A percentile compares a stretch with the other conserved stretches of the same genome.
Conservation (phyloP, 2,797 vertebrate genomes). For the Sebastes dallii region DNA sequence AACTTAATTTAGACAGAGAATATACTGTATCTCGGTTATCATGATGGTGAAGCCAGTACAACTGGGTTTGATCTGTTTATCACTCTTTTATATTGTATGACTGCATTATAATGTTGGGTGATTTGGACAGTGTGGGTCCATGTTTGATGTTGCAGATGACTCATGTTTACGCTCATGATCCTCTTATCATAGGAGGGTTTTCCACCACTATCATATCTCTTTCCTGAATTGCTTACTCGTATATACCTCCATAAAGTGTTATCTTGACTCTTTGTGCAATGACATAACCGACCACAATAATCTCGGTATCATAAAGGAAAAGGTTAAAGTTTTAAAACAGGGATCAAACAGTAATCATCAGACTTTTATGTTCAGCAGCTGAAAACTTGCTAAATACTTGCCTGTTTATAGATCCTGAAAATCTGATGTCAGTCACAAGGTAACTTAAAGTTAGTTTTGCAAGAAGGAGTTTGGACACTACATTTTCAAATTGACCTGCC, state of each 20-base stretch:
- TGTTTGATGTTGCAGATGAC: background rate
- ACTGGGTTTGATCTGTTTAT: background rate
- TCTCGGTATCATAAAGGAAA: background rate
- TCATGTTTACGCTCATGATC: background rate
- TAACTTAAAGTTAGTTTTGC: background rate
- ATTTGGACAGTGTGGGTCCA: background rate
- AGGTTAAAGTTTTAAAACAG: background rate
- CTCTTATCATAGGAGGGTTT: background rate
- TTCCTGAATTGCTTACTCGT: background rate
- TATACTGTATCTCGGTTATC: background rate
- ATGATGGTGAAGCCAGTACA: background rate
- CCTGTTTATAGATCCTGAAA: background rate
- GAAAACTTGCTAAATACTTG: background rate
- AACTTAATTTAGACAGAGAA: constrained; percentile 3
- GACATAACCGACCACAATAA: background rate
- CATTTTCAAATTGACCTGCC: background rate
- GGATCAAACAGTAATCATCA: background rate
- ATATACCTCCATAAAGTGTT: background rate
- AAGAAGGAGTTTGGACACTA: no score
- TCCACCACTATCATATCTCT: background rate
- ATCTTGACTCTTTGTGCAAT: background rate
- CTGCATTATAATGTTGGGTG: background rate
- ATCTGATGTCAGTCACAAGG: background rate
- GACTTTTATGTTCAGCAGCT: background rate
- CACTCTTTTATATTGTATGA: background rate